Percentiles rank a stretch among this genome's conserved stretches.
These are phyloP conservation scores for Meghimatium bilineatum DNA, from an alignment of 2,888 invertebrate species.

Conservation along the genomic window DNA sequence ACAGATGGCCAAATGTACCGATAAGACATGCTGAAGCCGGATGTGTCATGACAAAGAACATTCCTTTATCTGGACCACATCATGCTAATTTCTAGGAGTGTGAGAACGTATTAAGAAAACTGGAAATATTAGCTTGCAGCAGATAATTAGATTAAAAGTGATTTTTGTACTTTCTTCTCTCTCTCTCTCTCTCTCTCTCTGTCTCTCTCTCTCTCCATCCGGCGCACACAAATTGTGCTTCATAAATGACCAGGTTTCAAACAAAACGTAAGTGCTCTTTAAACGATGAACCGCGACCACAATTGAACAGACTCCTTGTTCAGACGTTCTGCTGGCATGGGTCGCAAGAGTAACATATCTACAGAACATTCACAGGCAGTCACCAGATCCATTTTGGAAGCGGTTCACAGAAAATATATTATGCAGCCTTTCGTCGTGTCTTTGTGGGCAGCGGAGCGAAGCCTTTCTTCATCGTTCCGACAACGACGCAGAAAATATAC, in stretches of 20 bases:
- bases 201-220: not conserved
- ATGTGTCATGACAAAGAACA: too few species aligned
- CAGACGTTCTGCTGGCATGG: not conserved
- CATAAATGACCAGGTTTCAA: not conserved
- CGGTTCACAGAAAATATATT: not conserved
- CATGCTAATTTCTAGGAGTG: too few species aligned
- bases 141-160: too few species aligned
- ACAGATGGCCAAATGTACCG: too few species aligned
- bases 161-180: not conserved
- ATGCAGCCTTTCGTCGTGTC: not conserved
- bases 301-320: not conserved
- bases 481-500: not conserved
- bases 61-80: too few species aligned
- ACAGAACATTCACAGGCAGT: conserved; percentile 2
- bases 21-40: too few species aligned
- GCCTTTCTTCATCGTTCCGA: conserved; percentile 6
- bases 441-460: conserved; percentile 15
- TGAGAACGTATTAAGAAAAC: too few species aligned
- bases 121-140: too few species aligned
- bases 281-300: not conserved
- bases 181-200: not conserved
- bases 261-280: not conserved
- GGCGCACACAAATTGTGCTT: not conserved
- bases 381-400: not conserved
- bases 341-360: not conserved